Conservation (phyloP, 2,113 vertebrate species). For the Vulpes ferrilata region DNA sequence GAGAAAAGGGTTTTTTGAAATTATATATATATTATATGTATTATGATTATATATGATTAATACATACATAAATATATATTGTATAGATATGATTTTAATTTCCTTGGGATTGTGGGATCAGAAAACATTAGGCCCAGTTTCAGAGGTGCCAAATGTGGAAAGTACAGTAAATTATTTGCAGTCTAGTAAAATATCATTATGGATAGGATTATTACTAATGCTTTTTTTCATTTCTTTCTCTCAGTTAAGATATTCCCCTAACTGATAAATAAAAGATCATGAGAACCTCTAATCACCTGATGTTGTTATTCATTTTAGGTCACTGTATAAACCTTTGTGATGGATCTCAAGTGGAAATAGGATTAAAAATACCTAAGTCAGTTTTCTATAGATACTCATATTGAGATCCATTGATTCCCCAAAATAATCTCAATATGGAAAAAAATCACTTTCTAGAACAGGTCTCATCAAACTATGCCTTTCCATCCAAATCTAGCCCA, state of each 20-base stretch:
- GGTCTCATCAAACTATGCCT: background rate
- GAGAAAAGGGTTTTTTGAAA: background rate
- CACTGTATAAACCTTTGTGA: background rate
- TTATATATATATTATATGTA: background rate
- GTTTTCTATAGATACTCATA: background rate
- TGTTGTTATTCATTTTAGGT: background rate
- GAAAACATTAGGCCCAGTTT: background rate
- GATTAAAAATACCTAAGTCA: background rate
- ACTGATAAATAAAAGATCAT: background rate
- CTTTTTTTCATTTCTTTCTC: background rate
- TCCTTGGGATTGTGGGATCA: background rate
- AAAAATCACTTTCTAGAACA: background rate
- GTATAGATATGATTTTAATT: background rate
- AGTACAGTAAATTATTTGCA: background rate
- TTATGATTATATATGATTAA: too few relatives aligned
- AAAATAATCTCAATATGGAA: background rate
- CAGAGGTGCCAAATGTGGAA: background rate
- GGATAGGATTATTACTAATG: background rate
- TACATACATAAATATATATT: background rate
- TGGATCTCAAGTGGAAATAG: background rate
- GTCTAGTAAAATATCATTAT: background rate
- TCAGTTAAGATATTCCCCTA: background rate
- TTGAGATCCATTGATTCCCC: background rate
- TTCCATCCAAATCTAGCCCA: background rate
- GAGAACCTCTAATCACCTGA: background rate